Conservation (phyloP, 2,888 invertebrate species). For the Caenorhabditis japonica region DNA sequence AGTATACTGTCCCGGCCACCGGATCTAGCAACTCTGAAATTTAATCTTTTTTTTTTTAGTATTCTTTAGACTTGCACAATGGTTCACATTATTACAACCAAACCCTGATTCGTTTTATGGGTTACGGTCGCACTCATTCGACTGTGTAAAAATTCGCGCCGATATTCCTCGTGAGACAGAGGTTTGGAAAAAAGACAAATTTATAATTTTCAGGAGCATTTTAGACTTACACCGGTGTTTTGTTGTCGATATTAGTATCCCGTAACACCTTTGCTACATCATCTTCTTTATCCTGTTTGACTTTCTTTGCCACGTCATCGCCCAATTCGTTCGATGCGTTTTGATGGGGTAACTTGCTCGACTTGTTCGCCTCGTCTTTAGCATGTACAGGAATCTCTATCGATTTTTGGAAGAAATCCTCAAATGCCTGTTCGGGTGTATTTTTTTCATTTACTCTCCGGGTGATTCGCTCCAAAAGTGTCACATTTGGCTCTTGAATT, state of each 20-base stretch:
- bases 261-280: conserved; percentile 26
- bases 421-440: conserved; percentile 12
- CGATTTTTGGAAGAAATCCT: conserved; percentile 19
- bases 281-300: conserved; percentile 22
- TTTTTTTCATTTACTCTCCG: conserved; percentile 36
- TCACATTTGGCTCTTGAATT: conserved; percentile 36
- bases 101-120: too few species aligned
- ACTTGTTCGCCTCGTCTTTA: background rate
- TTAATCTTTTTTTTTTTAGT: background rate
- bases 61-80: too few species aligned
- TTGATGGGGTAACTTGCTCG: background rate
- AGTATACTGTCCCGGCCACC: conserved; percentile 24
- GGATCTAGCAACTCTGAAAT: too few species aligned
- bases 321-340: conserved; percentile 13
- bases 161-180: too few species aligned
- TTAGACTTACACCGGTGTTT: conserved; percentile 17
- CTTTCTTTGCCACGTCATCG: conserved; percentile 5
- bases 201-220: too few species aligned
- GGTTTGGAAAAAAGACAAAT: too few species aligned
- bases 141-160: too few species aligned
- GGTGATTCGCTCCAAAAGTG: conserved; percentile 28
- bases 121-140: too few species aligned
- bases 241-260: conserved; percentile 15
- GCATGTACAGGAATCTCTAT: conserved; percentile 5
- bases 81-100: too few species aligned